These are phyloP conservation scores for Drosophila sucinea DNA, from an alignment of 1,140 invertebrate species.

Conservation along the genomic window DNA sequence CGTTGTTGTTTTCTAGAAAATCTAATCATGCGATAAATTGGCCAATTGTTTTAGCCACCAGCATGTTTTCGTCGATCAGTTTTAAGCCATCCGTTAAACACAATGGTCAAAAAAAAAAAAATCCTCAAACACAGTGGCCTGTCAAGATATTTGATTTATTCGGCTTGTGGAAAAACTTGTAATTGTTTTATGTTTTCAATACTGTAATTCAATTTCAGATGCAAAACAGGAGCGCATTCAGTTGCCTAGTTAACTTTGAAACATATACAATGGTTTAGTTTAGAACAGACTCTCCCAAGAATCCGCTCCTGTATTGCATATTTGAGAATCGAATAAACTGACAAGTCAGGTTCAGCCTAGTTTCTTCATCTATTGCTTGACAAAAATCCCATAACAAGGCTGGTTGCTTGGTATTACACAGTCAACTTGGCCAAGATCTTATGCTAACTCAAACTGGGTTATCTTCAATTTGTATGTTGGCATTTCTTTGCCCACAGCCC, in stretches of 20 bases:
- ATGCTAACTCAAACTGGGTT: slow-evolving; percentile 48
- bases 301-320: background rate
- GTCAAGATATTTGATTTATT: slow-evolving; percentile 55
- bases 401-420: background rate
- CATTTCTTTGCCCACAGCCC: slow-evolving; percentile 56
- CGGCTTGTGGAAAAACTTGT: background rate
- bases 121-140: slow-evolving; percentile 29
- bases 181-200: slow-evolving; percentile 6
- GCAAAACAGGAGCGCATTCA: too few species aligned
- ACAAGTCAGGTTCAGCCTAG: background rate
- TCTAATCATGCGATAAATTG: slow-evolving; percentile 82
- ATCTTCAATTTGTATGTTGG: slow-evolving; percentile 43
- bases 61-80: background rate
- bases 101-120: slow-evolving; percentile 30
- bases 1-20: slow-evolving; percentile 44
- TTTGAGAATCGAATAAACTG: slow-evolving; percentile 3
- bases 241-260: too few species aligned
- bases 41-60: slow-evolving; percentile 68
- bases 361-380: background rate
- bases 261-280: too few species aligned
- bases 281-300: background rate
- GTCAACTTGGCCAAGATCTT: background rate
- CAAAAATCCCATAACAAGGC: slow-evolving; percentile 2
- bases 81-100: slow-evolving; percentile 24
- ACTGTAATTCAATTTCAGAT: background rate